Conservation (phyloP, 2,888 invertebrate species). For the Folsomia candida region DNA sequence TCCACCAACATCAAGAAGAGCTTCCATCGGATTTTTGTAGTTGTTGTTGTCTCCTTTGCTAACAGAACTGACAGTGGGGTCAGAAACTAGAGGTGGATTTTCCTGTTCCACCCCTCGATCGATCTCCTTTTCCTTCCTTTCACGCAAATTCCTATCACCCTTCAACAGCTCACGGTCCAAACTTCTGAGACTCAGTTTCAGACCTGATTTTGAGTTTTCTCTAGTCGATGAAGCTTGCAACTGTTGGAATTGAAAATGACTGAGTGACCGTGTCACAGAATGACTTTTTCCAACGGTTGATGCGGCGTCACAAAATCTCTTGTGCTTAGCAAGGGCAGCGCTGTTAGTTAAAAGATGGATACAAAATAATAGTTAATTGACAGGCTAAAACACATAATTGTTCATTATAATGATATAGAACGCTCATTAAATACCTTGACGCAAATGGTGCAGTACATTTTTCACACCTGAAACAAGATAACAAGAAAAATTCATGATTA, state of each 20-base stretch:
- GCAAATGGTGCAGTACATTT: conserved; percentile 91
- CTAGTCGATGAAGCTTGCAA: not conserved
- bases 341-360: conserved; percentile 67
- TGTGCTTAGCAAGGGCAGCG: conserved; percentile 90
- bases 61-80: not conserved
- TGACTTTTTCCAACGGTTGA: conserved; percentile 37
- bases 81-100: not conserved
- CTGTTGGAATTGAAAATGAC: conserved; percentile 17
- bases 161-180: conserved; percentile 8
- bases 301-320: conserved; percentile 86
- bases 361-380: no score
- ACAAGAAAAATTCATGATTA: no score
- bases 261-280: conserved; percentile 14
- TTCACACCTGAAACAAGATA: no score
- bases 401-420: not conserved
- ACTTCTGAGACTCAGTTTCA: conserved; percentile 1
- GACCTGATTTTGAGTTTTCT: conserved; percentile 1
- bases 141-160: not conserved
- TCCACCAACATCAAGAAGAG: conserved; percentile 34
- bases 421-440: no score
- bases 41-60: conserved; percentile 11
- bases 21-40: conserved; percentile 40
- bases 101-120: conserved; percentile 1
- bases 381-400: not conserved
- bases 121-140: not conserved